Evolutionary conservation across 92 coral and sea anemone genomes (phyloP), one percentile per base, ranked within the genome.

Genomic region (Heteractis magnifica): DNA sequence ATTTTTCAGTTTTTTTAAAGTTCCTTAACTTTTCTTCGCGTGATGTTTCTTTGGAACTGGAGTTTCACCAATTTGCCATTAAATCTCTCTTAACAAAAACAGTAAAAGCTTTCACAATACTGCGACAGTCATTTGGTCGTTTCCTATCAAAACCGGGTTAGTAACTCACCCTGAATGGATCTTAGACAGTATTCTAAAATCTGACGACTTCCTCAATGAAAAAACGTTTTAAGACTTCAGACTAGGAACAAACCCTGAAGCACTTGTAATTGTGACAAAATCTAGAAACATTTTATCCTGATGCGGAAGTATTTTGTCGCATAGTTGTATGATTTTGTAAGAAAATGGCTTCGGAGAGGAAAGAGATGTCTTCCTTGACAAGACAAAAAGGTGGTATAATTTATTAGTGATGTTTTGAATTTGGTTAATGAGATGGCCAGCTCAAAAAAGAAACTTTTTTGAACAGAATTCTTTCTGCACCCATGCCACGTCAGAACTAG

Each of bases 51-150:
- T 9, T 16, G n/a, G 8, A 64, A 16, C 71, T 18, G 26, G 73
- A 68, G 73, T 8, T 68, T 26, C 73, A 68, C 44, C 5, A 20
- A 23, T 68, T 68, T 62, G 20, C 73, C 73, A 68, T 68, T 81
- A 81, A 81, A 68, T 81, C 84, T 68, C 73, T 50, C n/a, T 51
- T 52, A n/a, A 56, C 77, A 20, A 51, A 81, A 81, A 56, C 77
- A 49, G 49, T 81, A 71, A 81, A 81, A 68, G 51, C 20, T 81
- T 49, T 81, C 77, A 70, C 77, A 81, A 68, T 65, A 19, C n/a
- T 49, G 51, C 59, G 60, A 64, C 71, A 64, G 16, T n/a, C 58
- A 56, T 68, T 68, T 68, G 73, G 48, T 26, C 49, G 73, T 68
- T 68, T 68, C 73, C 73, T 68, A 20, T 68, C 49, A 68, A 68